Base-by-base conservation (phyloP, 2,888 invertebrate genomes). In the Parthenolecanium corni region DNA sequence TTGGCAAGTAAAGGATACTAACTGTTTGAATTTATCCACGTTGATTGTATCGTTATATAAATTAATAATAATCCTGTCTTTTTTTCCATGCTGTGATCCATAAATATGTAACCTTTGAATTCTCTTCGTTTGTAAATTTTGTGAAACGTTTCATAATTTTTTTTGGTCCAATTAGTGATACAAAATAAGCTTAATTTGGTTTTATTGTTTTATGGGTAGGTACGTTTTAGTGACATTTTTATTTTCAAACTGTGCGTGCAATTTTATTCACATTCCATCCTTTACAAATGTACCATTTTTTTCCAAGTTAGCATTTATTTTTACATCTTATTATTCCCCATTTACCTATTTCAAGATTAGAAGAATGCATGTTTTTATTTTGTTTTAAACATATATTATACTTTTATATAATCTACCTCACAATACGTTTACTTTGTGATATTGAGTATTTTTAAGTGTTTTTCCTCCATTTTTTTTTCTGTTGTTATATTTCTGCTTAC, bases 361-460 rank as follows among this genome's bases (percentile, higher is more conserved):
- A 38, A 12, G 40, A 42, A 14, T 52, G 21, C 52, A 38, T 38
- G 21, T n/a, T 21, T 54, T 54, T n/a, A n/a, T 54, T 40, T 54
- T 54, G 21, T 42, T 21, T 31, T 51, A 16, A 24, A 23, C 23
- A 24, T 23, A 23, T 49, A n/a, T n/a, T n/a, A n/a, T n/a, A n/a
- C n/a, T n/a, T n/a, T n/a, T n/a, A n/a, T n/a, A 52, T 16, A 11
- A 56, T 44, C 57, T 57, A 57, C 57, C 57, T 57, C 57, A 57
- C 57, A 57, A 57, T 57, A 57, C 57, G 57, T 57, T 57, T 57
- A 57, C 31, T 57, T 57, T 57, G 57, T 57, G 57, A 57, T 57
- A 57, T 57, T 57, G 46, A 57, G 42, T 57, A 46, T 57, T 57
- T 44, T 44, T 16, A 18, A 44, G 46, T 44, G 18, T 11, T 44